Percentiles rank a stretch among this genome's conserved stretches.
Conservation (phyloP, 2,888 invertebrate species). For the Torymus texanus region DNA sequence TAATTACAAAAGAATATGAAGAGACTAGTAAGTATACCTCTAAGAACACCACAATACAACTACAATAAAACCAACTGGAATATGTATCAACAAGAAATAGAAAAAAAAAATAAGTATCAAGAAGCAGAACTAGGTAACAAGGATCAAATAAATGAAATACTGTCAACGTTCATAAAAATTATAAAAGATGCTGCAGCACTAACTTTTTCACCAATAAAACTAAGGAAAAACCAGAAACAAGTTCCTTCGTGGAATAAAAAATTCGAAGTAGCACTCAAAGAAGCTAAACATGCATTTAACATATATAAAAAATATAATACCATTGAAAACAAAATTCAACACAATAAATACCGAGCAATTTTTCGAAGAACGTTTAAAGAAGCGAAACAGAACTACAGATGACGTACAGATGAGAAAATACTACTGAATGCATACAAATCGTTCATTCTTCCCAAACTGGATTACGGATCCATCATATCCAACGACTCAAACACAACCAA, state of each 20-base stretch:
- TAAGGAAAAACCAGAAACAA: not conserved
- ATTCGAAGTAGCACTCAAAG: conserved; percentile 37
- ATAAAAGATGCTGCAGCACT: not conserved
- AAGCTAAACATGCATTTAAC: conserved; percentile 50
- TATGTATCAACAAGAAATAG: not conserved
- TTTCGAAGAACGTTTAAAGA: conserved; percentile 30
- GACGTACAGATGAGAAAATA: no score
- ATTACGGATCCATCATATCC: no score
- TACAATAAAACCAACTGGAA: not conserved
- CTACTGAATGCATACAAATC: no score
- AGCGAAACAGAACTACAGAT: conserved; percentile 10
- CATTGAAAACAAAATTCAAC: conserved; percentile 23
- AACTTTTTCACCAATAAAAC: not conserved
- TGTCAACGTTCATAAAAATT: not conserved
- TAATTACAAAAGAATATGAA: not conserved
- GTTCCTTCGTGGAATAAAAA: conserved; percentile 59
- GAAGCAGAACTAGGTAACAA: no score
- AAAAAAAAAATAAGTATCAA: not conserved
- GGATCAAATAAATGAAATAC: not conserved
- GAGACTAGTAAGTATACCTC: no score
- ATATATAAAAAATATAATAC: conserved; percentile 43
- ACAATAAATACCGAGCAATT: conserved; percentile 20
- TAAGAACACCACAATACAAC: no score
- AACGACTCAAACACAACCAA: no score
- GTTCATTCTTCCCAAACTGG: no score